Conservation (phyloP, 30 jellyfish, hydroid and myxozoan species). For the Euphysa ruthae region DNA sequence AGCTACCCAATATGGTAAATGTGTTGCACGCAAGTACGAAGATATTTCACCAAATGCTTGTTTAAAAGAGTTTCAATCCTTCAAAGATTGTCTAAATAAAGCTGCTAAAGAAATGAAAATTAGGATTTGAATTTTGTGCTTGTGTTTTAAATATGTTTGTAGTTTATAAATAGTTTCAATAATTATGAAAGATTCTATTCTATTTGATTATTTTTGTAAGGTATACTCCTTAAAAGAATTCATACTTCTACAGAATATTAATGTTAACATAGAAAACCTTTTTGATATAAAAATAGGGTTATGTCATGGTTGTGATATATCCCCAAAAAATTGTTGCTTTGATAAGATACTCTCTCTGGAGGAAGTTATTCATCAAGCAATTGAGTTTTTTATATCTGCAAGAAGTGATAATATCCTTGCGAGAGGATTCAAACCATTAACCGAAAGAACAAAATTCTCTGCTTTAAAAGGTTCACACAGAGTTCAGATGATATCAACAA, state of each 20-base stretch:
- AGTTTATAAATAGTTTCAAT: neutral
- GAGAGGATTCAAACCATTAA: conserved; percentile 11
- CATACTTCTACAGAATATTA: neutral
- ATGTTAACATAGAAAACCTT: neutral
- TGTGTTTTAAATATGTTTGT: neutral
- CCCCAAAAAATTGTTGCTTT: neutral
- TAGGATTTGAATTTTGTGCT: neutral
- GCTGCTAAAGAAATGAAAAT: conserved; percentile 26
- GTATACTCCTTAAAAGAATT: neutral
- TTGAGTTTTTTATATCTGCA: conserved; percentile 19
- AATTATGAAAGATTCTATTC: neutral
- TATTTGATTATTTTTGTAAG: conserved; percentile 8
- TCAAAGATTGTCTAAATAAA: conserved; percentile 8
- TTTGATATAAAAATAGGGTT: neutral
- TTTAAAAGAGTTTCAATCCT: conserved; percentile 12
- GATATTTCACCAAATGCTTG: conserved; percentile 28
- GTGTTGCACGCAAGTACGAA: conserved; percentile 32
- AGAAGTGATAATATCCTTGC: conserved; percentile 12
- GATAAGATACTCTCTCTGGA: neutral
- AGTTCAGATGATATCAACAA: conserved; percentile 21
- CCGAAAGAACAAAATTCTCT: conserved; percentile 19
- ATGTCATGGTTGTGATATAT: neutral
- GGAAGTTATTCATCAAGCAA: conserved; percentile 35
- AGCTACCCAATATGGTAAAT: conserved; percentile 15
- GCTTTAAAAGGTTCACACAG: neutral